Conservation (phyloP, 2,113 vertebrate genomes). For the Phyllostomus discolor region DNA sequence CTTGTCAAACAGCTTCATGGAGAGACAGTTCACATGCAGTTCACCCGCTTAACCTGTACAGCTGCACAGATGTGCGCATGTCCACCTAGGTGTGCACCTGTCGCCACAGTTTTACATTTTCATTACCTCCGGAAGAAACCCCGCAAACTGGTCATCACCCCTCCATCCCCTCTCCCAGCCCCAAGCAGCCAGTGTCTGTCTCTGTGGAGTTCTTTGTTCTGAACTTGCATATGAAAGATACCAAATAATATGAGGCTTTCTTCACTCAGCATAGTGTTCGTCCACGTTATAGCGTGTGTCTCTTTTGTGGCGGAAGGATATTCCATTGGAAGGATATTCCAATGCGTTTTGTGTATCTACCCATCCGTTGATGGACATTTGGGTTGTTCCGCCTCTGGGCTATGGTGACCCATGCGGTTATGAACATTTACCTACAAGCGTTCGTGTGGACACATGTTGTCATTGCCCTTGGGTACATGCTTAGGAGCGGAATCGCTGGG, state of each 20-base stretch:
- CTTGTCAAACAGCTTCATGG: background rate
- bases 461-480: background rate
- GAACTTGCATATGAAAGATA: background rate
- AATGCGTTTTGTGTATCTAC: background rate
- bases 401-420: background rate
- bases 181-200: background rate
- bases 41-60: background rate
- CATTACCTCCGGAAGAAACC: background rate
- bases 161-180: background rate
- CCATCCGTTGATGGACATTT: background rate
- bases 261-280: background rate
- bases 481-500: background rate
- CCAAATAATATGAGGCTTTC: background rate
- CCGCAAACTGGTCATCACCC: background rate
- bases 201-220: background rate
- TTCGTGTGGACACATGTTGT: background rate
- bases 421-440: background rate
- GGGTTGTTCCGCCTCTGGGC: background rate
- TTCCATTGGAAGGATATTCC: background rate
- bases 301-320: background rate
- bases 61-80: background rate
- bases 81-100: background rate
- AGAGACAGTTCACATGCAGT: background rate
- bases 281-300: background rate
- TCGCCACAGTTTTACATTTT: background rate